Base-by-base conservation (phyloP, 2,113 vertebrate species). In the Elephas maximus region DNA sequence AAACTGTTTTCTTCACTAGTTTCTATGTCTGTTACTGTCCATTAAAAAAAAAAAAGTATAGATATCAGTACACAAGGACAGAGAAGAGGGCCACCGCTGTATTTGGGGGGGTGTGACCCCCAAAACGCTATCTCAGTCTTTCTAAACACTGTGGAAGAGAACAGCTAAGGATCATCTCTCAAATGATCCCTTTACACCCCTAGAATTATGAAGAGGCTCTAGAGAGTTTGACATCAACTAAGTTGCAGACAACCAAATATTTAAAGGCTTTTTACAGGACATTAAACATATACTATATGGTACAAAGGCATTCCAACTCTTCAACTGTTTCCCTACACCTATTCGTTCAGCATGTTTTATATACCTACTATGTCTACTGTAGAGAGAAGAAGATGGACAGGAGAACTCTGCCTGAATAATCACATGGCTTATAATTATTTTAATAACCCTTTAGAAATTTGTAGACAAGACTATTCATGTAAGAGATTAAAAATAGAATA, bases 401-500 rank as follows among this genome's bases (percentile, higher is more conserved):
- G 4, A 73, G 23, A 74, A 91, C 73, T 84, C 30, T 80, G 41
- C 28, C 28, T 60, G 21, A 92, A 83, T 82, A 79, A 74, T 85
- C 15, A 76, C 15, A 21, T 1, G 5, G 5, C 73, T 86, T 81
- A 18, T 23, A 86, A 45, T 67, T 95, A 84, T 73, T 71, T 78
- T 82, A 69, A 74, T 62, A 85, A 30, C 1, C 0, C 0, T 89
- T 92, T 80, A 48, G 44, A 89, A 91, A 77, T 33, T 0, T 44
- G 26, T 88, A 95, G 37, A 33, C 53, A 94, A 87, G 14, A 53
- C n/a, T 86, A 69, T 57, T 89, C 11, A 69, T 30, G 5, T 30
- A 79, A 95, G 30, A 83, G 73, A 33, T 93, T 74, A 94, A 90
- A 79, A 81, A 92, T 2, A 65, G 41, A 96, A 8, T 77, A 81